Evolutionary conservation across 2,797 vertebrate species (phyloP).

Genomic region (Tapirus indicus): DNA sequence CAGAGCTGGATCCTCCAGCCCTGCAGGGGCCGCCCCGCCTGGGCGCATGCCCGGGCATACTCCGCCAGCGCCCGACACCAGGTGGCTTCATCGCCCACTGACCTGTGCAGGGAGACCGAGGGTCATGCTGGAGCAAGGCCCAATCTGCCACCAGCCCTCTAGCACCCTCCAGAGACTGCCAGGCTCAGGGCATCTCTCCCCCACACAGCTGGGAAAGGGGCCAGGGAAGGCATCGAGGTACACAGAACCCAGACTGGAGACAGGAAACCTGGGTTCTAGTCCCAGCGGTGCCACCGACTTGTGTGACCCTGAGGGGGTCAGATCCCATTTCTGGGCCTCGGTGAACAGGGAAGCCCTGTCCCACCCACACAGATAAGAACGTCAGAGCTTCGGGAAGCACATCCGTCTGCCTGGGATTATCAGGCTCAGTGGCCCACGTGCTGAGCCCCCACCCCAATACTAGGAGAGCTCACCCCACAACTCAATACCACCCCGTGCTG

Average conservation of each 20-base stretch:
- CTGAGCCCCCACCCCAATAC: not conserved
- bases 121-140: not conserved
- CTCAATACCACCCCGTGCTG: not conserved
- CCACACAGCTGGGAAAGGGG: not conserved
- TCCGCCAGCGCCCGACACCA: constrained; percentile 96
- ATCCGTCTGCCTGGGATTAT: not conserved
- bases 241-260: not conserved
- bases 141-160: not conserved
- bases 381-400: not conserved
- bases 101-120: constrained; percentile 81
- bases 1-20: constrained; percentile 93
- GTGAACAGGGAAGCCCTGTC: not conserved
- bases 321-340: not conserved
- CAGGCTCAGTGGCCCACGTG: not conserved
- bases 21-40: constrained; percentile 94
- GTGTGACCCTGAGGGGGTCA: not conserved
- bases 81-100: constrained; percentile 90
- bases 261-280: not conserved
- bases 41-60: constrained; percentile 96
- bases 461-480: not conserved
- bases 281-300: not conserved
- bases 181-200: not conserved
- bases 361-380: not conserved
- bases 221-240: not conserved
- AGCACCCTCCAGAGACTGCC: not conserved